phyloP scores from a whole-genome alignment of 2,888 invertebrate species.

The Hydraecia micacea region DNA sequence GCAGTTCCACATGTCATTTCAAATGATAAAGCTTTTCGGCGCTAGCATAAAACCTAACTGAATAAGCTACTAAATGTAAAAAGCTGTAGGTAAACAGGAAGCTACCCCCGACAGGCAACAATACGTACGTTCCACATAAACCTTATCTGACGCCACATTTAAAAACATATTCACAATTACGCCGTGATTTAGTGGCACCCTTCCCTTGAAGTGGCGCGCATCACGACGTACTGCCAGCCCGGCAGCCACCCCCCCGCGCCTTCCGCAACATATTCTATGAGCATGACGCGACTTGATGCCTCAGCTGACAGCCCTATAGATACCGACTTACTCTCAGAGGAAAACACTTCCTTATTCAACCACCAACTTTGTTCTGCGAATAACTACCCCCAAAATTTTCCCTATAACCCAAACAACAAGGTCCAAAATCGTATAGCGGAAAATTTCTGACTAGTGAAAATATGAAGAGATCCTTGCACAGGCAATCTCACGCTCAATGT shows the following conservation, averaged over 20 bases:
- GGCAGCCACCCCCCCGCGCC: neutral
- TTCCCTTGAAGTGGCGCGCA: slow-evolving; percentile 27
- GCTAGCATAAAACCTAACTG: neutral
- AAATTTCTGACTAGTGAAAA: slow-evolving; percentile 56
- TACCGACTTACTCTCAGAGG: slow-evolving; percentile 78
- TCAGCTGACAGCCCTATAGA: slow-evolving; percentile 77
- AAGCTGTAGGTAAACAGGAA: slow-evolving; percentile 25
- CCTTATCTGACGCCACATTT: slow-evolving; percentile 53
- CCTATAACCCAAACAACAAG: slow-evolving; percentile 54
- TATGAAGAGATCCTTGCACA: slow-evolving; percentile 69
- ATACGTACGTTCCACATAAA: slow-evolving; percentile 29
- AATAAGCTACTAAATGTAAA: neutral
- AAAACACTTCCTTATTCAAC: slow-evolving; percentile 80
- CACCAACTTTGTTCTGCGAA: slow-evolving; percentile 60
- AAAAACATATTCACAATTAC: slow-evolving; percentile 59
- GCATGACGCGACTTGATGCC: slow-evolving; percentile 70
- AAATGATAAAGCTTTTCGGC: neutral
- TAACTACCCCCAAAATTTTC: slow-evolving; percentile 4
- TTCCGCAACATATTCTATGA: slow-evolving; percentile 63
- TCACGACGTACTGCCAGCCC: neutral
- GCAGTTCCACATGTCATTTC: neutral
- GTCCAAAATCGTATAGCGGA: slow-evolving; percentile 58
- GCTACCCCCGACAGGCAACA: neutral
- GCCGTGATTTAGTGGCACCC: slow-evolving; percentile 49
- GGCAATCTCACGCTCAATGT: slow-evolving; percentile 88